Evolutionary conservation across 2,888 invertebrate species (phyloP).

Genomic region (Myopa tessellatipennis): DNA sequence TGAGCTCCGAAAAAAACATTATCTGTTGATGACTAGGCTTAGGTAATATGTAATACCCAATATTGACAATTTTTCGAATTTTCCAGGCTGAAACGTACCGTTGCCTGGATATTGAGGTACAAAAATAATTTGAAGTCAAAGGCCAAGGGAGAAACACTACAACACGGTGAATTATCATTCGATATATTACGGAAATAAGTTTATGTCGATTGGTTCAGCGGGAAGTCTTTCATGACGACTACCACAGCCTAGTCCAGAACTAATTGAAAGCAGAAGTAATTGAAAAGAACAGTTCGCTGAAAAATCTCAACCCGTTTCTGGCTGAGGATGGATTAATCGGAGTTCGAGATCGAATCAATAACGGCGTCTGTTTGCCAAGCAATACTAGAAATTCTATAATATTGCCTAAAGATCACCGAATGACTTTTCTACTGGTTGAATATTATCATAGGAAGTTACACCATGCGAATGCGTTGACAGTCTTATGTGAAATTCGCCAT

Average conservation of each 20-base stretch:
- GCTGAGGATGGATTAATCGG: conserved; percentile 14
- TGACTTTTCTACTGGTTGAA: conserved; percentile 1
- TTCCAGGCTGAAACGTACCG: too few species aligned
- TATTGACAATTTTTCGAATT: too few species aligned
- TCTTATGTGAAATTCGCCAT: conserved; percentile 13
- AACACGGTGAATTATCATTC: conserved; percentile 9
- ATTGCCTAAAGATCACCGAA: conserved; percentile 10
- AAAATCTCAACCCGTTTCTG: conserved; percentile 11
- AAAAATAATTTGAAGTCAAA: too few species aligned
- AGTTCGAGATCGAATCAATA: conserved; percentile 13
- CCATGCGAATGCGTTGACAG: background rate
- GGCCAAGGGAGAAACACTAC: too few species aligned
- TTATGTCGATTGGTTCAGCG: conserved; percentile 17
- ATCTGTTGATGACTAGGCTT: background rate
- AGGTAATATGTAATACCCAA: too few species aligned
- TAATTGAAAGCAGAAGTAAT: too few species aligned
- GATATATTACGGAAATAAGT: background rate
- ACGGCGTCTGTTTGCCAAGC: background rate
- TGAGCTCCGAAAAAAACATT: background rate
- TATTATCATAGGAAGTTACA: conserved; percentile 16
- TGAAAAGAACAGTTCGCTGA: background rate
- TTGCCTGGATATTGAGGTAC: too few species aligned
- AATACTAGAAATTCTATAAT: conserved; percentile 20
- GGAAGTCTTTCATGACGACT: conserved; percentile 7
- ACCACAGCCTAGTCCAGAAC: background rate